These are phyloP conservation scores for Bedellia somnulentella DNA, from an alignment of 2,888 invertebrate genomes.

Conservation along the genomic window DNA sequence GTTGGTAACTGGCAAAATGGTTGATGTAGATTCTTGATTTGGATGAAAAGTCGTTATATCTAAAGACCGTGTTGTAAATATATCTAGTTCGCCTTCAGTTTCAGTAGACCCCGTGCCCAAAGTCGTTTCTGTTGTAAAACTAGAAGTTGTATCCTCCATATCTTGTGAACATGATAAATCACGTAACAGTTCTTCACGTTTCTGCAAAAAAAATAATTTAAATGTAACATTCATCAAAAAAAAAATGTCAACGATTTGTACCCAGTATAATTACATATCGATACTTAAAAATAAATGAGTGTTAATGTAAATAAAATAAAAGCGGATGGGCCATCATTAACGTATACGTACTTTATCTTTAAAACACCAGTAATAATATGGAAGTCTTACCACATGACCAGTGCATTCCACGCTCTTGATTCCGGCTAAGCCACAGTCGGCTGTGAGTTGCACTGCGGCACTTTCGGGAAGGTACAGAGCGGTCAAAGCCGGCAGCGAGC, in stretches of 20 bases:
- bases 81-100: conserved; percentile 30
- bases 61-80: no score
- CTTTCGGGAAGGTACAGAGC: conserved; percentile 76
- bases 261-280: not conserved
- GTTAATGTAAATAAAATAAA: not conserved
- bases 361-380: no score
- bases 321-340: no score
- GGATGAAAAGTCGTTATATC: no score
- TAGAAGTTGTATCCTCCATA: conserved; percentile 31
- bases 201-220: conserved; percentile 29
- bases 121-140: conserved; percentile 17
- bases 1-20: no score
- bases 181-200: conserved; percentile 62
- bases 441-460: conserved; percentile 73
- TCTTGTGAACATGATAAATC: conserved; percentile 62
- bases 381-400: conserved; percentile 68
- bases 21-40: no score
- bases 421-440: conserved; percentile 75
- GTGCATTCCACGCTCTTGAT: conserved; percentile 73
- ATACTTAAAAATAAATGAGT: not conserved
- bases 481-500: conserved; percentile 72
- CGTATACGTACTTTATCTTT: no score
- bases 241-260: not conserved
- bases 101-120: conserved; percentile 18
- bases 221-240: not conserved